Percentiles rank a stretch among this genome's conserved stretches.
Evolutionary conservation across 2,888 invertebrate species (phyloP).

Genomic region (Erynnis tages): DNA sequence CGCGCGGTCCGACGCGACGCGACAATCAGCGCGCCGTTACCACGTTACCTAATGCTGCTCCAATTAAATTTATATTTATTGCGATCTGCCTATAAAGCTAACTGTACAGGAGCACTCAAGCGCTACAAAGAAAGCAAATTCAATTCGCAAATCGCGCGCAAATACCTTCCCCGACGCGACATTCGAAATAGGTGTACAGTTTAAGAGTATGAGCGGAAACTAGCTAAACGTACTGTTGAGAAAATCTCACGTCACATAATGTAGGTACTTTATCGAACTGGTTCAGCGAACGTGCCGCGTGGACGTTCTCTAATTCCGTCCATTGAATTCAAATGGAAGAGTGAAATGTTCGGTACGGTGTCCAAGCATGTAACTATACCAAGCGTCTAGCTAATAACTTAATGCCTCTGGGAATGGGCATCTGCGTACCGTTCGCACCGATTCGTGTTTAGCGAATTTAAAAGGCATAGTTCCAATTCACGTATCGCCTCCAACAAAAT

Average conservation of each 20-base stretch:
- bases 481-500: conserved; percentile 37
- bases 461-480: conserved; percentile 41
- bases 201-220: conserved; percentile 42
- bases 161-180: not conserved
- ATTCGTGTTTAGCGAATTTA: conserved; percentile 41
- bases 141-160: not conserved
- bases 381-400: conserved; percentile 75
- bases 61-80: conserved; percentile 46
- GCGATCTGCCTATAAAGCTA: conserved; percentile 1
- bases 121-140: not conserved
- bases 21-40: conserved; percentile 36
- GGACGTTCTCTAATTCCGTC: conserved; percentile 67
- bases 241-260: conserved; percentile 57
- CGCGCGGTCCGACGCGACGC: conserved; percentile 42
- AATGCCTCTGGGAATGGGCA: conserved; percentile 74
- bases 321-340: conserved; percentile 79
- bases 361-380: conserved; percentile 59
- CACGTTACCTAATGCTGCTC: conserved; percentile 39
- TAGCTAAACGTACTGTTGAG: conserved; percentile 45
- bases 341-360: conserved; percentile 62
- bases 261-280: conserved; percentile 58
- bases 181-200: conserved; percentile 35
- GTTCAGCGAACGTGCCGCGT: conserved; percentile 50
- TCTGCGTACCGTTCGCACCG: conserved; percentile 43
- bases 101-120: not conserved